Evolutionary conservation across 2,888 invertebrate genomes (phyloP).

Genomic region (Syrista parreyssii): DNA sequence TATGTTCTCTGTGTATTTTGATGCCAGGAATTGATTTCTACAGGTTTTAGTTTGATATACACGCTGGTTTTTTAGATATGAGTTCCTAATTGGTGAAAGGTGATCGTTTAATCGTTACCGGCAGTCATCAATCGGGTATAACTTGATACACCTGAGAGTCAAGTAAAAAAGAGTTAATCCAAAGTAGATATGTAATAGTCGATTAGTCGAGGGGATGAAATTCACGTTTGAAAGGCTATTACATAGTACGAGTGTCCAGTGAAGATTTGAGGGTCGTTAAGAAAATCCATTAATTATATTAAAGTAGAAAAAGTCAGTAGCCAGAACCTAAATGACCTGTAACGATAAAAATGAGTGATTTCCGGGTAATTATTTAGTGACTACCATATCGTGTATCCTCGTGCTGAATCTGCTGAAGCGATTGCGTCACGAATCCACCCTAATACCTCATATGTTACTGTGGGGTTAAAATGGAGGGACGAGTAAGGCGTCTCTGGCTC

Average conservation of each 20-base stretch:
- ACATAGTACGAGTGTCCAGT: background rate
- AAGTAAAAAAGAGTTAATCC: background rate
- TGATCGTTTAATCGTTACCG: background rate
- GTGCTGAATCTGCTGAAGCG: background rate
- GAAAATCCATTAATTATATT: background rate
- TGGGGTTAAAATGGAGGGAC: background rate
- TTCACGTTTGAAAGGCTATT: background rate
- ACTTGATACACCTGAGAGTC: background rate
- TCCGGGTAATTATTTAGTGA: background rate
- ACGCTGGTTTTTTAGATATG: background rate
- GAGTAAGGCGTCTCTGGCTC: background rate
- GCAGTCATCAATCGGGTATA: background rate
- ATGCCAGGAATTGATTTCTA: background rate
- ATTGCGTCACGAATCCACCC: background rate
- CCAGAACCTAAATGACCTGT: background rate
- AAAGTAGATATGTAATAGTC: background rate
- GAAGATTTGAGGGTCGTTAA: background rate
- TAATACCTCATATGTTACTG: no score
- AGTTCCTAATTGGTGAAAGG: background rate
- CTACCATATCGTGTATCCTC: background rate
- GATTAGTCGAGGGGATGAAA: background rate
- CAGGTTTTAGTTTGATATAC: background rate
- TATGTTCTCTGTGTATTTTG: background rate
- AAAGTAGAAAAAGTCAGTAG: background rate
- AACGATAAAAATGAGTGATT: background rate